phyloP scores from a whole-genome alignment of 2,113 vertebrate species.

The Atlantisia rogersi region DNA sequence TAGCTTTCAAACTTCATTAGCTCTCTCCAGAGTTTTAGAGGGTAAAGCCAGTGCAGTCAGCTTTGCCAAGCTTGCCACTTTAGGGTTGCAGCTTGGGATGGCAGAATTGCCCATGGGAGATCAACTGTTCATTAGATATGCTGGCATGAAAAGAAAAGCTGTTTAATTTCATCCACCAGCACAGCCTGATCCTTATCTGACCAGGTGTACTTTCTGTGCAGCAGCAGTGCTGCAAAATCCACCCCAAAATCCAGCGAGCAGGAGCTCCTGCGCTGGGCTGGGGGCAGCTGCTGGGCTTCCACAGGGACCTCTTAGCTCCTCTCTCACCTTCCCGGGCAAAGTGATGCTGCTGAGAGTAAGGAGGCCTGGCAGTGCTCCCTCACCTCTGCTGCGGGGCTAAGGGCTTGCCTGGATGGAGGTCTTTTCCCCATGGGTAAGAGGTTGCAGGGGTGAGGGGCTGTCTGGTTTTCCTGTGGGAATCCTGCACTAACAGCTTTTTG shows the following conservation, averaged over 20 bases:
- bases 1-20: slow-evolving; percentile 26
- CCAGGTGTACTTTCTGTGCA: slow-evolving; percentile 60
- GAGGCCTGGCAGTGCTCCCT: neutral
- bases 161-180: slow-evolving; percentile 66
- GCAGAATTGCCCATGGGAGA: slow-evolving; percentile 64
- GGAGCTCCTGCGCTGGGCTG: neutral
- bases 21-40: neutral
- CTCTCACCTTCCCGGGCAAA: neutral
- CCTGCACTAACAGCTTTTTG: neutral
- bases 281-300: neutral
- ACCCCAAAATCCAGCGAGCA: neutral
- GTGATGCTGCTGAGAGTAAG: rapidly evolving
- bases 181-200: slow-evolving; percentile 62
- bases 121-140: slow-evolving; percentile 65
- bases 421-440: neutral
- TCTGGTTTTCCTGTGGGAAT: neutral
- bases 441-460: neutral
- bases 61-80: slow-evolving; percentile 57
- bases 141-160: slow-evolving; percentile 61
- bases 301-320: neutral
- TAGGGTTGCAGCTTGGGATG: slow-evolving; percentile 46
- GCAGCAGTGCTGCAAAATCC: slow-evolving; percentile 30
- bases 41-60: neutral
- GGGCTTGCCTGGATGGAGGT: neutral
- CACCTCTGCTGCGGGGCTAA: neutral